phyloP scores from a whole-genome alignment of 2,888 invertebrate genomes.

The Loripinus fragilis region DNA sequence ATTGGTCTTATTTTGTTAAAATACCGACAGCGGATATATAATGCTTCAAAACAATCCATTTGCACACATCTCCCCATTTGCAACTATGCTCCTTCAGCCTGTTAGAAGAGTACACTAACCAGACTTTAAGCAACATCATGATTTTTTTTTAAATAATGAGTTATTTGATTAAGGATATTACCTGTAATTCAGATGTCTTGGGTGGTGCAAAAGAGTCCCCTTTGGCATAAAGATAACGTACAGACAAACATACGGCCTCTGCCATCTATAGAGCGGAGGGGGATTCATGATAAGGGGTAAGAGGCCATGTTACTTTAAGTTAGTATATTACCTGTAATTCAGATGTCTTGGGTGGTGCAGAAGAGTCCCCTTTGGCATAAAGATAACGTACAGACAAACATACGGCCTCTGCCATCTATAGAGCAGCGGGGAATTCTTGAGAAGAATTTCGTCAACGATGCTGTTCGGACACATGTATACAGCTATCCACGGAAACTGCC shows the following conservation, averaged over 20 bases:
- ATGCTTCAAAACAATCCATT: too few species aligned
- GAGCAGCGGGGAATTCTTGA: conserved; percentile 52
- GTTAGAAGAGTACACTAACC: too few species aligned
- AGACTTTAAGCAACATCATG: too few species aligned
- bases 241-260: conserved; percentile 60
- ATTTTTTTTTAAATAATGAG: too few species aligned
- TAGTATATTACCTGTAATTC: too few species aligned
- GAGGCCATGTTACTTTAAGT: too few species aligned
- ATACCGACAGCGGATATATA: too few species aligned
- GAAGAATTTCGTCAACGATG: conserved; percentile 72
- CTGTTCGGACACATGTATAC: conserved; percentile 59
- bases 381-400: conserved; percentile 59
- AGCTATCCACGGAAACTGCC: conserved; percentile 65
- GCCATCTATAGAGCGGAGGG: conserved; percentile 48
- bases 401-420: conserved; percentile 62
- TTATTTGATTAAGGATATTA: too few species aligned
- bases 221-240: conserved; percentile 70
- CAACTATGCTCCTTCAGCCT: too few species aligned
- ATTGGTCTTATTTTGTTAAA: too few species aligned
- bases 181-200: conserved; percentile 60
- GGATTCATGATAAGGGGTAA: too few species aligned
- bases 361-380: conserved; percentile 73
- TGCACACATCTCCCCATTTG: too few species aligned
- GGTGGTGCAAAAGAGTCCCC: conserved; percentile 72
- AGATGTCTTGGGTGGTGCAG: conserved; percentile 72